Percentiles rank a stretch among this genome's conserved stretches.
Evolutionary conservation across 1,140 invertebrate genomes (phyloP).

Genomic region (Achatina immaculata): DNA sequence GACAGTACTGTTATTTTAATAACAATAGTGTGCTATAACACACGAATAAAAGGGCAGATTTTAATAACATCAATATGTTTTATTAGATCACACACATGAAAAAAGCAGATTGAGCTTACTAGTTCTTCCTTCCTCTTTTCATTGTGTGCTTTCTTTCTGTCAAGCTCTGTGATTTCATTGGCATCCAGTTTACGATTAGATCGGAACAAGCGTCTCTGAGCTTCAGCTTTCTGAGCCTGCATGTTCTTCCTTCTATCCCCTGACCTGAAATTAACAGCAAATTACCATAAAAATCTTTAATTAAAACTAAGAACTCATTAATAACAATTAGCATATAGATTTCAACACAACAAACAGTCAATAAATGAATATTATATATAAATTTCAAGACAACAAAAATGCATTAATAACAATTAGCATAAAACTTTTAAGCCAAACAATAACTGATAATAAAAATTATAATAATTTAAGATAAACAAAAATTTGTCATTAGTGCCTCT

Average conservation of each 20-base stretch:
- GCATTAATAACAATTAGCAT: not conserved
- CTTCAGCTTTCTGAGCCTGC: slow-evolving; percentile 68
- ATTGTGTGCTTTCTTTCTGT: slow-evolving; percentile 55
- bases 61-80: too few relatives aligned
- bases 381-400: too few relatives aligned
- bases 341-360: not conserved
- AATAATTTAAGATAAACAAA: too few relatives aligned
- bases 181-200: slow-evolving; percentile 55
- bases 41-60: too few relatives aligned
- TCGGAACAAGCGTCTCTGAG: slow-evolving; percentile 66
- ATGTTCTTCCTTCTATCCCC: slow-evolving; percentile 69
- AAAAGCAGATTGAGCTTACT: slow-evolving; percentile 50
- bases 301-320: too few relatives aligned
- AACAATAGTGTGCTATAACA: too few relatives aligned
- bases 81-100: too few relatives aligned
- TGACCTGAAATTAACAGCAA: slow-evolving; percentile 50
- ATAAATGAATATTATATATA: too few relatives aligned
- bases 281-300: not conserved
- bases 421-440: not conserved
- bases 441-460: too few relatives aligned
- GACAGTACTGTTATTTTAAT: too few relatives aligned
- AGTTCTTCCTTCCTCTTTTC: slow-evolving; percentile 68
- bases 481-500: too few relatives aligned
- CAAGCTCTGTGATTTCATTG: slow-evolving; percentile 54
- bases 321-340: not conserved